A percentile compares a stretch with the other conserved stretches of the same genome.
These are phyloP conservation scores for Camponotus floridanus DNA, from an alignment of 1,140 invertebrate species.

Conservation along the genomic window DNA sequence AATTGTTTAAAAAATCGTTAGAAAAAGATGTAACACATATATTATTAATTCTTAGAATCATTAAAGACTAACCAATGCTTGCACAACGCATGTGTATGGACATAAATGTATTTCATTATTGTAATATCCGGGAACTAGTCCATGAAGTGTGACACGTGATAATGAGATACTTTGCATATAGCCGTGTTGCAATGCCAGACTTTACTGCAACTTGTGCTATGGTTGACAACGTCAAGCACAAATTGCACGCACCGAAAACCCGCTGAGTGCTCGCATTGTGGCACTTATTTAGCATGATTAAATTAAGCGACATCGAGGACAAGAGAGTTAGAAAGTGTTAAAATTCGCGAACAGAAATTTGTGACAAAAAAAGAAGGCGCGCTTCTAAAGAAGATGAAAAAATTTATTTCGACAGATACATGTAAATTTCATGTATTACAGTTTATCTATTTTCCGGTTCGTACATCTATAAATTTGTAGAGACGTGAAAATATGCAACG, in stretches of 20 bases:
- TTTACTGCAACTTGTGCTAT: conserved; percentile 47
- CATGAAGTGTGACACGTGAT: conserved; percentile 52
- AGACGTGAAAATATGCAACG: background rate
- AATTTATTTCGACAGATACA: conserved; percentile 16
- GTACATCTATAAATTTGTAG: background rate
- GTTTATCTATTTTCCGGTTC: background rate
- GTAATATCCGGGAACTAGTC: conserved; percentile 39
- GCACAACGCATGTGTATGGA: background rate
- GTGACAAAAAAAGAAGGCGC: background rate
- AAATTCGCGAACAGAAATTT: background rate
- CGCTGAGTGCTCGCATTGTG: conserved; percentile 27
- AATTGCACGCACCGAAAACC: conserved; percentile 41
- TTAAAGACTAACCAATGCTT: conserved; percentile 21
- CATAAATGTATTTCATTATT: conserved; percentile 7
- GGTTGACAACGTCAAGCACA: conserved; percentile 48
- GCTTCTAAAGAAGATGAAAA: background rate
- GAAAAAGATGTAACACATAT: background rate
- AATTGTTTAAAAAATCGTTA: background rate
- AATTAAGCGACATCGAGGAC: background rate
- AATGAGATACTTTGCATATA: conserved; percentile 44
- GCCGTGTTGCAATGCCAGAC: conserved; percentile 35
- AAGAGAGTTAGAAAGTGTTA: background rate
- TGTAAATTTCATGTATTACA: conserved; percentile 11
- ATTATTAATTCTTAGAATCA: background rate
- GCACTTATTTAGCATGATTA: conserved; percentile 45